Base-by-base conservation (phyloP, 2,113 vertebrate species). In the Cottus gobio region DNA sequence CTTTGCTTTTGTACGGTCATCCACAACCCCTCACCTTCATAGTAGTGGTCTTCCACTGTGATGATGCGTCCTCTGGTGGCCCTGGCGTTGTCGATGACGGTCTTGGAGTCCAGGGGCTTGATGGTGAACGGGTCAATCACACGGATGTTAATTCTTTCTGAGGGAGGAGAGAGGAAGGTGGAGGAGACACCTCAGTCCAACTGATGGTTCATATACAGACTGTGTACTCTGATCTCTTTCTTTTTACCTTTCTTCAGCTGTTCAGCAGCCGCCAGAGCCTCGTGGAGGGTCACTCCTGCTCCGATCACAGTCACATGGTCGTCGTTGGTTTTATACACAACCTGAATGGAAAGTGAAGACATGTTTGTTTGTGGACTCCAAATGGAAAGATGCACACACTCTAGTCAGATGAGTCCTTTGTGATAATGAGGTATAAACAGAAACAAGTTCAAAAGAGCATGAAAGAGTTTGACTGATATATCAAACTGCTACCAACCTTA, bases 21-120 rank as follows among this genome's bases (percentile, higher is more conserved):
- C 44, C 57, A 16, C 28, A 0, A n/a, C 36, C 52, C 24, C 82
- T 89, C 82, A 98, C 97, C 97, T 95, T 99, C 97, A 6, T 96
- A 95, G 89, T 99, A 99, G 88, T 99, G 97, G 85, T 99, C 97
- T 86, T 99, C 97, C 91, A 99, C 97, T 0, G 97, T 98, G 91
- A 99, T 93, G 88, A 99, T 95, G 85, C 96, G 95, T 80, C 97
- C 97, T 85, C 96, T 96, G 82, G 97, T 99, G 0, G 93, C 96
- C 36, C 92, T 95, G 75, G 95, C 96, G 0, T 88, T 95, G 64
- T 97, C 96, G 0, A 96, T 95, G 69, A 99, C 96, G 85, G 96
- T 96, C 77, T 97, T 96, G 71, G 91, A 95, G 90, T 99, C 97
- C 95, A 99, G 93, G 22, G 97, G 97, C 91, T 99, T 99, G 90